Evolutionary conservation across 2,113 vertebrate genomes (phyloP).

Genomic region (Athene noctua): DNA sequence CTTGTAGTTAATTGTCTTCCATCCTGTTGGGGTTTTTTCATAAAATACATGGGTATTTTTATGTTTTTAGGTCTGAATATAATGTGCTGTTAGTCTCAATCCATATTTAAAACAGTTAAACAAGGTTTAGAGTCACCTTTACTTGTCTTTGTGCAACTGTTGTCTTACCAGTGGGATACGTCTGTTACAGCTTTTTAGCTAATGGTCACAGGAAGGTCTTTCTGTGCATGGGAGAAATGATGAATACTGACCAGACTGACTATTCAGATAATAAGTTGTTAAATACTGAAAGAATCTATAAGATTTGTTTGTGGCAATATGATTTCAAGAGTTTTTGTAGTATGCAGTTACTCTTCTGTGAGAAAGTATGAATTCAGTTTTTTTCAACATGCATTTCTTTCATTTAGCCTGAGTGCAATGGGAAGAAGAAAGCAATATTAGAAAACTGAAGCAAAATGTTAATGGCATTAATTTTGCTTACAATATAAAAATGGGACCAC

Average conservation of each 20-base stretch:
- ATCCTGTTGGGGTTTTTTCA: neutral
- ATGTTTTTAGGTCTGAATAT: neutral
- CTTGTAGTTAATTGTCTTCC: neutral
- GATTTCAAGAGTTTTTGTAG: neutral
- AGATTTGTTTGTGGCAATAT: neutral
- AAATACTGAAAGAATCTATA: neutral
- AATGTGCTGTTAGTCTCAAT: neutral
- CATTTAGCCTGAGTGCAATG: fast-evolving
- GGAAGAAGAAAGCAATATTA: neutral
- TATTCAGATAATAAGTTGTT: neutral
- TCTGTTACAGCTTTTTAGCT: neutral
- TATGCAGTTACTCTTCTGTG: neutral
- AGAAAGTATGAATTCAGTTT: neutral
- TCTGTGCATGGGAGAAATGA: neutral
- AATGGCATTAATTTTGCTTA: neutral
- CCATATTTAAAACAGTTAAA: neutral
- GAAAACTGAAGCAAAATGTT: neutral
- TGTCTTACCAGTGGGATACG: neutral
- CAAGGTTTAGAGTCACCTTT: neutral
- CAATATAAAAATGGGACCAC: neutral
- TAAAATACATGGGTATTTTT: neutral
- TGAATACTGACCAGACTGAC: neutral
- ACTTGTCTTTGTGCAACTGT: fast-evolving
- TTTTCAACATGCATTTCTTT: neutral
- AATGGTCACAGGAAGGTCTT: neutral